phyloP scores from a whole-genome alignment of 2,797 vertebrate species.

The Thalassophryne amazonica region DNA sequence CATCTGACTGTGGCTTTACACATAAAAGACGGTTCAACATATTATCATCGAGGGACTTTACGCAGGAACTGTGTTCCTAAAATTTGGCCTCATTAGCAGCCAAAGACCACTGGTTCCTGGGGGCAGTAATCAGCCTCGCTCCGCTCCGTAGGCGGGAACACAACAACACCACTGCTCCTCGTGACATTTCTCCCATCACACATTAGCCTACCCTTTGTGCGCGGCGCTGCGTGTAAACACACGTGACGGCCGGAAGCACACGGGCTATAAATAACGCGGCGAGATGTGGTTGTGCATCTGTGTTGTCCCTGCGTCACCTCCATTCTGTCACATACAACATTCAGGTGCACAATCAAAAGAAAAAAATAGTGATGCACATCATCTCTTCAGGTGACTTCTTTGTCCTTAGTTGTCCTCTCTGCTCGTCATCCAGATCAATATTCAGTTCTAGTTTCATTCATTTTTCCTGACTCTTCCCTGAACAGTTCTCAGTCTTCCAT shows the following conservation, averaged over 20 bases:
- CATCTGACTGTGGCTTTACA: conserved; percentile 2
- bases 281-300: conserved; percentile 31
- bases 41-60: conserved; percentile 6
- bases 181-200: conserved; percentile 68
- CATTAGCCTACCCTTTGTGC: conserved; percentile 36
- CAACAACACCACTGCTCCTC: conserved; percentile 29
- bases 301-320: not conserved
- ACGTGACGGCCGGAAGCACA: conserved; percentile 39
- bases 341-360: too few relatives aligned
- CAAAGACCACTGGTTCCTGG: conserved; percentile 50
- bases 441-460: conserved; percentile 29
- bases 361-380: too few relatives aligned
- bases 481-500: conserved; percentile 24
- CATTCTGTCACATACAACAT: conserved; percentile 14
- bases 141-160: conserved; percentile 17
- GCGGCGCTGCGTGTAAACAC: conserved; percentile 23
- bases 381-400: conserved; percentile 7
- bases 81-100: conserved; percentile 53
- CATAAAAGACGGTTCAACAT: conserved; percentile 18
- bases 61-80: not conserved
- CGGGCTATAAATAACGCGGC: conserved; percentile 58
- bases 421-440: conserved; percentile 4
- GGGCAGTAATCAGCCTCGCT: conserved; percentile 21
- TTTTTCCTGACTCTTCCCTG: conserved; percentile 43
- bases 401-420: conserved; percentile 14